Evolutionary conservation across 2,888 invertebrate species (phyloP).

Genomic region (Chrysolina americana): DNA sequence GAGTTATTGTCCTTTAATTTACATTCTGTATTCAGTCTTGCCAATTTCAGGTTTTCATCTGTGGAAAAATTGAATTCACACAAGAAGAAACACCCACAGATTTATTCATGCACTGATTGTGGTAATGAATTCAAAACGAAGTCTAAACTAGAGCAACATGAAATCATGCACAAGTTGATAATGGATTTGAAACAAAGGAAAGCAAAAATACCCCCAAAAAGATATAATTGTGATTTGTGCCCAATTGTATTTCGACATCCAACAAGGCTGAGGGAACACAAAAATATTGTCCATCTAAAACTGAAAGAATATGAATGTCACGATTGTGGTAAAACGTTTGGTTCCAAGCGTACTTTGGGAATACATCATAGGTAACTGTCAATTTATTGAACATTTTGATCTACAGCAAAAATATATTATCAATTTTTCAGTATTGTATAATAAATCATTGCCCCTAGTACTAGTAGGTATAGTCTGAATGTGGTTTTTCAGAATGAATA

Average conservation of each 20-base stretch:
- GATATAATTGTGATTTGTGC: constrained; percentile 16
- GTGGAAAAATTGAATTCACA: constrained; percentile 25
- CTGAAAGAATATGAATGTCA: constrained; percentile 23
- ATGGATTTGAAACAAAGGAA: not conserved
- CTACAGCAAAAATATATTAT: too few species aligned
- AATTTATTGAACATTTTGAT: not conserved
- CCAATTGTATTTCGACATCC: constrained; percentile 3
- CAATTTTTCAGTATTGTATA: too few species aligned
- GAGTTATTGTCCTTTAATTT: too few species aligned
- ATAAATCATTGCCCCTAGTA: too few species aligned
- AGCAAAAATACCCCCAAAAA: not conserved
- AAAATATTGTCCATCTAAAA: constrained; percentile 30
- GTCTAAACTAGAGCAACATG: constrained; percentile 17
- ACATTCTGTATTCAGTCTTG: not conserved
- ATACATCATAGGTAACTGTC: constrained; percentile 28
- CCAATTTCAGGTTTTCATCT: constrained; percentile 33
- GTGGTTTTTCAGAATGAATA: too few species aligned
- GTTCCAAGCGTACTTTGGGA: constrained; percentile 8
- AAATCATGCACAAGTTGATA: constrained; percentile 27
- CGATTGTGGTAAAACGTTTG: constrained; percentile 30
- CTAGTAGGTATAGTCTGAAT: too few species aligned
- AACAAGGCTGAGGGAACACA: constrained; percentile 15
- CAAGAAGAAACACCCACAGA: constrained; percentile 16
- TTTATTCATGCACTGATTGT: constrained; percentile 32
- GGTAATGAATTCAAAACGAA: constrained; percentile 23